phyloP scores from a whole-genome alignment of 2,113 vertebrate species.

The Gymnogyps californianus region DNA sequence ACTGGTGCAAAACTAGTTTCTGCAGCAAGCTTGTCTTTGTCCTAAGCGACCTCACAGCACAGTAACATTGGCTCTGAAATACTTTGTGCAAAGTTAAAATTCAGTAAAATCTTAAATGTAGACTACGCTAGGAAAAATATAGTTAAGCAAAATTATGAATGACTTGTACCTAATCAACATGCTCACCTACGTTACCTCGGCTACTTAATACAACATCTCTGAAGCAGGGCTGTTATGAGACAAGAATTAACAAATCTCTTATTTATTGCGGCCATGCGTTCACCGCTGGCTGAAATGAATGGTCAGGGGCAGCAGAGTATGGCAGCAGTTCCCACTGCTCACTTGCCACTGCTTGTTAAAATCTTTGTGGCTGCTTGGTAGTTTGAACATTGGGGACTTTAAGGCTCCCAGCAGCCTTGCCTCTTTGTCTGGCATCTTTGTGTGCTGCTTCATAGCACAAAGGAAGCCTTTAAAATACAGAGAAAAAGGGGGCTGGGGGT shows the following conservation, averaged over 20 bases:
- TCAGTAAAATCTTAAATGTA: neutral
- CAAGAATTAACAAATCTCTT: no score
- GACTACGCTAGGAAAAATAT: neutral
- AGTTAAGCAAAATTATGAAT: neutral
- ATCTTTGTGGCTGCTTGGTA: neutral
- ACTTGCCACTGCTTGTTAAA: neutral
- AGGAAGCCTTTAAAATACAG: neutral
- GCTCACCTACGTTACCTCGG: rapidly evolving
- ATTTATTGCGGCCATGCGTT: rapidly evolving
- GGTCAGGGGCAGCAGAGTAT: no score
- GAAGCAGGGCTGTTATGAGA: neutral
- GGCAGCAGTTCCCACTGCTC: neutral
- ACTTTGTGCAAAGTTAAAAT: neutral
- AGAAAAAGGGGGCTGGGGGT: neutral
- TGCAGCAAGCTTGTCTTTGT: neutral
- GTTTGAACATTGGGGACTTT: neutral
- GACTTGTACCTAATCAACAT: no score
- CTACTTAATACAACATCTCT: neutral
- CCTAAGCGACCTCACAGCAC: neutral
- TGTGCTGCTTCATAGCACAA: neutral
- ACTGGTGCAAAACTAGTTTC: neutral
- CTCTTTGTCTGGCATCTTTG: neutral
- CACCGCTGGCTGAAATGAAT: rapidly evolving
- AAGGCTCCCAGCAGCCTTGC: neutral
- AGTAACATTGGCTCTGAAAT: neutral